Conservation (phyloP, 2,797 vertebrate genomes). For the Microtus obscurus region DNA sequence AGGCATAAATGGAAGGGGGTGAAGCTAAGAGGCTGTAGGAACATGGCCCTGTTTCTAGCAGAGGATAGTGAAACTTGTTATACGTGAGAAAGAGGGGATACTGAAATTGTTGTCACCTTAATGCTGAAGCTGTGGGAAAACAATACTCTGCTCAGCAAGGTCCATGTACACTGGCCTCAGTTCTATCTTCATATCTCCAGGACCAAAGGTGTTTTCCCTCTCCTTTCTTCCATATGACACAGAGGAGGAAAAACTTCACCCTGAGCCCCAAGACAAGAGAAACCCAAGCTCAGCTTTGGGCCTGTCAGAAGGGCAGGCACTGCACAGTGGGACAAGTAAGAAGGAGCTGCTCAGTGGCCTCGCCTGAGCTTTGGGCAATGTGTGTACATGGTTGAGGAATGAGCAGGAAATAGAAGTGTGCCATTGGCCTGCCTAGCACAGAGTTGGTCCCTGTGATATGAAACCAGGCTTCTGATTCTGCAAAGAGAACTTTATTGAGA, state of each 20-base stretch:
- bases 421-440: not conserved
- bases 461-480: not conserved
- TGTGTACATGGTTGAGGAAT: too few species aligned
- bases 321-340: too few species aligned
- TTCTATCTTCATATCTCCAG: not conserved
- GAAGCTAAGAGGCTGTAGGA: not conserved
- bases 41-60: not conserved
- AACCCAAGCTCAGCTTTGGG: not conserved
- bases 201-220: not conserved
- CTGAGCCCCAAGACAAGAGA: not conserved
- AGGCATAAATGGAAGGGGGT: too few species aligned
- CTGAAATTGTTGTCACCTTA: rapidly evolving
- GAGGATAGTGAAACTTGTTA: not conserved
- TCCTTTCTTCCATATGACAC: not conserved
- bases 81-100: not conserved
- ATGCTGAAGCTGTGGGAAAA: not conserved
- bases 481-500: not conserved
- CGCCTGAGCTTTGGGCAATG: not conserved
- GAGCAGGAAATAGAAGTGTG: not conserved
- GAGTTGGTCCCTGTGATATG: not conserved
- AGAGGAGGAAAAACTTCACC: not conserved
- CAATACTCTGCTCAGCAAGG: not conserved
- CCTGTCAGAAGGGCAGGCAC: not conserved
- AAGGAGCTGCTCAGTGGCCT: not conserved
- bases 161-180: too few species aligned